phyloP scores from a whole-genome alignment of 2,113 vertebrate species.

The Plecturocebus donacophilus region DNA sequence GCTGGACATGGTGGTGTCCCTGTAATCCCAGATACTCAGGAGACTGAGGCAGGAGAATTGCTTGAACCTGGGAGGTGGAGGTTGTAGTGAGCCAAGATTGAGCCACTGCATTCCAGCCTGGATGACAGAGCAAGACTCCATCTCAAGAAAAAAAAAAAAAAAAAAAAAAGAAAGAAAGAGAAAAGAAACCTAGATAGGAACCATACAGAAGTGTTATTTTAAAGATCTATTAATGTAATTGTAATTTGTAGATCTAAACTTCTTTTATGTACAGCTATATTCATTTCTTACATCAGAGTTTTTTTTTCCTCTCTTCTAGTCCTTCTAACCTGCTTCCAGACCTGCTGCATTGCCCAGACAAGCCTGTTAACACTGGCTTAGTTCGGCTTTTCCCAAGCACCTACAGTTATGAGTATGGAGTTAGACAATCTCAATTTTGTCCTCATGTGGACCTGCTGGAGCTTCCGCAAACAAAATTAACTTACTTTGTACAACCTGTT shows the following conservation, averaged over 20 bases:
- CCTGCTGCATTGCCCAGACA: not conserved
- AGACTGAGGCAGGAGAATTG: no score
- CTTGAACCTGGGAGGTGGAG: no score
- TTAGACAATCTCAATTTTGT: not conserved
- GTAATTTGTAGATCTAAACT: not conserved
- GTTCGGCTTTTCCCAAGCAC: not conserved
- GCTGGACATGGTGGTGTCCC: no score
- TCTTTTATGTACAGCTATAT: not conserved
- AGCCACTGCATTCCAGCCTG: no score
- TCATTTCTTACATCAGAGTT: not conserved
- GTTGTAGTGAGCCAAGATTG: no score
- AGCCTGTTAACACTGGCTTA: not conserved
- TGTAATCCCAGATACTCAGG: no score
- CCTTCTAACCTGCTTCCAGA: not conserved
- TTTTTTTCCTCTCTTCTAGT: not conserved
- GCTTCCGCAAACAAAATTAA: not conserved
- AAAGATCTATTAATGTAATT: not conserved
- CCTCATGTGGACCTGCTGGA: not conserved
- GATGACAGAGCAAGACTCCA: no score
- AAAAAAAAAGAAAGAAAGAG: no score
- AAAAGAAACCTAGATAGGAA: not conserved
- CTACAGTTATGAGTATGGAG: no score
- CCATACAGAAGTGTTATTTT: not conserved
- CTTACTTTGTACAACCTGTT: not conserved
- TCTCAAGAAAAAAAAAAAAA: no score